phyloP scores from a whole-genome alignment of 2,113 vertebrate genomes.

The Grallaria varia region DNA sequence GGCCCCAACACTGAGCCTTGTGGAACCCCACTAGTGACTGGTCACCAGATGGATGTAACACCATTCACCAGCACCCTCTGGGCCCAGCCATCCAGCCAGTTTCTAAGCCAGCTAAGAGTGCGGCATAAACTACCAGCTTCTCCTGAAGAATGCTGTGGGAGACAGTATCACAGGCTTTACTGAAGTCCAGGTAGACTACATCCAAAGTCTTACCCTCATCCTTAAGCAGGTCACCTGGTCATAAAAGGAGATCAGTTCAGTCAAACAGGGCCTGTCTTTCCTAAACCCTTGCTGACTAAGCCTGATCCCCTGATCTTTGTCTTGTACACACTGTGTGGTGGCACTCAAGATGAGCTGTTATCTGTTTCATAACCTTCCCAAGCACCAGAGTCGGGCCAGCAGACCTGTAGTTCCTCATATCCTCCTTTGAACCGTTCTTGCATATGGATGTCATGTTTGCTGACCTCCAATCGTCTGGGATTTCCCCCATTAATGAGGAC shows the following conservation, averaged over 20 bases:
- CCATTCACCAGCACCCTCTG: neutral
- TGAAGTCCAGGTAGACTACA: neutral
- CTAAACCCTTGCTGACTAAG: neutral
- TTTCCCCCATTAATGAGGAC: neutral
- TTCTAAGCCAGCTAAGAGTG: neutral
- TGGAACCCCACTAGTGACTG: neutral
- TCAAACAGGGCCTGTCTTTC: neutral
- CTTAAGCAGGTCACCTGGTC: neutral
- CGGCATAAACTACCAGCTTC: neutral
- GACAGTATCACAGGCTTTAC: neutral
- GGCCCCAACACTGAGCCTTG: neutral
- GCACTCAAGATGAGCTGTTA: neutral
- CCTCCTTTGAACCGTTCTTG: neutral
- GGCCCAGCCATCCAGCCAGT: neutral
- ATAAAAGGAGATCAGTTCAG: neutral
- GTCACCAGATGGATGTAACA: neutral
- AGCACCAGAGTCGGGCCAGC: neutral
- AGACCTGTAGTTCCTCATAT: neutral
- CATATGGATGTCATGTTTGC: neutral
- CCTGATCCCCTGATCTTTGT: neutral
- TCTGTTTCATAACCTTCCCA: neutral
- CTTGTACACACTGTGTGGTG: neutral
- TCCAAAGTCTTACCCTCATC: neutral
- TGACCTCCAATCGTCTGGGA: neutral
- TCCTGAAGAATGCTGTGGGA: neutral